These are phyloP conservation scores for Tetanocera ferruginea DNA, from an alignment of 2,888 invertebrate genomes.

Conservation along the genomic window DNA sequence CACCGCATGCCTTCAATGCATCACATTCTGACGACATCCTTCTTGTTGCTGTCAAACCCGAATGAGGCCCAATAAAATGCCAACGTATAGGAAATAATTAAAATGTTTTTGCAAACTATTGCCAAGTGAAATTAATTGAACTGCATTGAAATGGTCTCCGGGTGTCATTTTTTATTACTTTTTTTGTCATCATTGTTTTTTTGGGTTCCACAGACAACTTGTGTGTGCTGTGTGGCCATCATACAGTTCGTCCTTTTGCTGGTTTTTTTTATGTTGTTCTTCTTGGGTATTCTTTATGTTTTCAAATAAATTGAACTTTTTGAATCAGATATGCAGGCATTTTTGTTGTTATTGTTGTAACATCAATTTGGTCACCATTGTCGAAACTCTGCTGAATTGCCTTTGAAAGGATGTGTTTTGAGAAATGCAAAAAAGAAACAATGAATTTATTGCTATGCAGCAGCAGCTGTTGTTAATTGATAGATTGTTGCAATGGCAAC, in stretches of 20 bases:
- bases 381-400: neutral
- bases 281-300: conserved; percentile 11
- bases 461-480: neutral
- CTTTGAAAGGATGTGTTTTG: neutral
- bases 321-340: neutral
- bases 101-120: conserved; percentile 27
- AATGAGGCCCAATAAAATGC: too few species aligned
- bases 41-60: too few species aligned
- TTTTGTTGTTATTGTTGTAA: neutral
- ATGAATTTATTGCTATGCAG: neutral
- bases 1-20: too few species aligned
- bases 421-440: neutral
- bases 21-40: too few species aligned
- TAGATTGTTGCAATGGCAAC: neutral
- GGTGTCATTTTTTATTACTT: neutral
- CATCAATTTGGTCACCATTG: conserved; percentile 8
- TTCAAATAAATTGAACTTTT: conserved; percentile 28
- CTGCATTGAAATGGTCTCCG: conserved; percentile 24
- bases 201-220: neutral
- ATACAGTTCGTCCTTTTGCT: neutral
- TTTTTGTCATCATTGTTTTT: neutral
- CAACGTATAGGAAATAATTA: conserved; percentile 11
- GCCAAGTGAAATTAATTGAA: conserved; percentile 30
- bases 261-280: neutral
- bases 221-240: neutral